Evolutionary conservation across 2,113 vertebrate species (phyloP).

Genomic region (Oxyura jamaicensis): DNA sequence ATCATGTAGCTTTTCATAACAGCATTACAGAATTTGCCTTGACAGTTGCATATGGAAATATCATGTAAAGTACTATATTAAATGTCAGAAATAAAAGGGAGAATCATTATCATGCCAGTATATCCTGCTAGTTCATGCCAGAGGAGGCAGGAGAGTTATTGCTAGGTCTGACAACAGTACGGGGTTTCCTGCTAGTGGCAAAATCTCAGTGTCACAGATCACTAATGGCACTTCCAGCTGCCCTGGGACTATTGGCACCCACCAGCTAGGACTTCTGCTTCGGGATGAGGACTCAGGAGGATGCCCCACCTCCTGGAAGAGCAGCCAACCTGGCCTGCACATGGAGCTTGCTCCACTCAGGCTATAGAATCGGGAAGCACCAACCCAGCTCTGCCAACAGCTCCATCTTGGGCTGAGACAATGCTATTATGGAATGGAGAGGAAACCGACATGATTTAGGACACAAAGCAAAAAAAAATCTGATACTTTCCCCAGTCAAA

Average conservation of each 20-base stretch:
- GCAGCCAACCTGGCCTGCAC: neutral
- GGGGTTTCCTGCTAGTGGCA: neutral
- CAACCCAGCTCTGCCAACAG: neutral
- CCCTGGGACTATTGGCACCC: neutral
- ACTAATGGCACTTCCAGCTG: neutral
- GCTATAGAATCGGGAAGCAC: neutral
- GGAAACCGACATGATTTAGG: neutral
- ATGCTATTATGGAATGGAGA: fast-evolving
- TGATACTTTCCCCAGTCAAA: neutral
- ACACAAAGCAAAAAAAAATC: neutral
- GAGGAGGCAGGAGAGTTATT: neutral
- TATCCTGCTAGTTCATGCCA: neutral
- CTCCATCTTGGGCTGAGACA: neutral
- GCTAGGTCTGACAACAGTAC: neutral
- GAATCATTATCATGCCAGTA: neutral
- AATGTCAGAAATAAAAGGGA: neutral
- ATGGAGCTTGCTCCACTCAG: neutral
- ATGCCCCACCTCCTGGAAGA: neutral
- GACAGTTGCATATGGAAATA: neutral
- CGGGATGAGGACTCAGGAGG: neutral
- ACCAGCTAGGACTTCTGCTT: neutral
- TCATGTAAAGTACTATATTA: neutral
- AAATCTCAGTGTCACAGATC: neutral
- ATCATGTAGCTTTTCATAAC: neutral
- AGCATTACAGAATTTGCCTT: neutral